Base-by-base conservation (phyloP, 2,888 invertebrate species). In the Thymelicus acteon region DNA sequence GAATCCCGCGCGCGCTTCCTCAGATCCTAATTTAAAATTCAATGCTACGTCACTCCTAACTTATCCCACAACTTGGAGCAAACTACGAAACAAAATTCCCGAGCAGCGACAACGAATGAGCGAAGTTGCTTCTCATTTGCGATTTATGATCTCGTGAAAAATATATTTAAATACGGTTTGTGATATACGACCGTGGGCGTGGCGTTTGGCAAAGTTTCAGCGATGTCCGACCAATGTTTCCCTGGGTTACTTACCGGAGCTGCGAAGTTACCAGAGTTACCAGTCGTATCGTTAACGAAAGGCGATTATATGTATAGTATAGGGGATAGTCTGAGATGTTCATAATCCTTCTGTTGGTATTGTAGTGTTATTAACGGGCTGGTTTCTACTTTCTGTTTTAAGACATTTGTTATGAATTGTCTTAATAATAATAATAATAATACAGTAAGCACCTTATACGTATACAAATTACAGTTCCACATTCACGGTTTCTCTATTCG, bases 121-220 rank as follows among this genome's bases (percentile, higher is more conserved):
- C 80, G 80, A 80, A 80, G 80, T 80, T 80, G 75, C 77, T 75
- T 75, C 77, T 81, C 81, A 81, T 82, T 80, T 80, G 76, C 80
- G 80, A 85, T 85, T 84, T 83, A 84, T 80, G 80, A 78, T 77
- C 76, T 78, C 75, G 75, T 81, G 81, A 83, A 83, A 82, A 82
- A 82, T 83, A 80, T 84, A 85, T 84, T 83, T 84, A 82, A 83
- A 83, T 82, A 80, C 79, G 80, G 77, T 77, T 77, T 76, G 77
- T 83, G 81, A 82, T 80, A 78, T 81, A 83, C 78, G 74, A 77
- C 73, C 69, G 75, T 72, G 78, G 78, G 79, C 73, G 66, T 65
- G 78, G 79, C 74, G 76, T 72, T 81, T 82, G 83, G 84, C 84
- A 79, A 79, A 79, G 80, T 80, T 81, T 82, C 81, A 80, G 78